A percentile compares a stretch with the other conserved stretches of the same genome.
phyloP scores from a whole-genome alignment of 2,888 invertebrate genomes.

The Nasonovia ribisnigri region DNA sequence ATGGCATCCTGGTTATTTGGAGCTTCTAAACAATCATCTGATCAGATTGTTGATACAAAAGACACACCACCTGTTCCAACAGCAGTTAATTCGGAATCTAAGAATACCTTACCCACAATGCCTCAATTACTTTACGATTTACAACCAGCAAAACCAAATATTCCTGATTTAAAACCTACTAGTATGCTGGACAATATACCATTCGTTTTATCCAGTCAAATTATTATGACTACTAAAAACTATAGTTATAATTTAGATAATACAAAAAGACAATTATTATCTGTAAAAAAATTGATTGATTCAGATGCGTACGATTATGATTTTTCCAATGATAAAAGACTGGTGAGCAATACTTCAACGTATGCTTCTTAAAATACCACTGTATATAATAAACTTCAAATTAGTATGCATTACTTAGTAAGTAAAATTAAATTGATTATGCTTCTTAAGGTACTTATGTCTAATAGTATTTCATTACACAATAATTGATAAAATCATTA shows the following conservation, averaged over 20 bases:
- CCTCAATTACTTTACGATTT: conserved; percentile 29
- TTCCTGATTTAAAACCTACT: neutral
- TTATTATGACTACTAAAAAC: neutral
- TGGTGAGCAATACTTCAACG: conserved; percentile 1
- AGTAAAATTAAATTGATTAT: neutral
- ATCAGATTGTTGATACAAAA: neutral
- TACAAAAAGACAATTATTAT: conserved; percentile 8
- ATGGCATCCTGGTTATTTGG: conserved; percentile 57
- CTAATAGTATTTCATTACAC: neutral
- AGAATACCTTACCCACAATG: neutral
- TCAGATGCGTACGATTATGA: conserved; percentile 44
- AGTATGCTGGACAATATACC: conserved; percentile 56
- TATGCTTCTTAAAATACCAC: neutral
- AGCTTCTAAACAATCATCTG: conserved; percentile 32
- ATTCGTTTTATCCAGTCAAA: conserved; percentile 40
- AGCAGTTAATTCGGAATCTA: neutral
- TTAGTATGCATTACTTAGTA: neutral
- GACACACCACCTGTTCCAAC: neutral
- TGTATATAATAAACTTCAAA: neutral
- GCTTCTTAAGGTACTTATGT: neutral
- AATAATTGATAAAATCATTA: neutral
- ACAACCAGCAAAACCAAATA: neutral
- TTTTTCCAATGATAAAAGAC: conserved; percentile 56
- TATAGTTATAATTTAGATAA: conserved; percentile 29
- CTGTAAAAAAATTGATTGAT: conserved; percentile 46